Evolutionary conservation across 1,140 invertebrate species (phyloP), one percentile per base, ranked within the genome.

Genomic region (Penaeus japonicus): DNA sequence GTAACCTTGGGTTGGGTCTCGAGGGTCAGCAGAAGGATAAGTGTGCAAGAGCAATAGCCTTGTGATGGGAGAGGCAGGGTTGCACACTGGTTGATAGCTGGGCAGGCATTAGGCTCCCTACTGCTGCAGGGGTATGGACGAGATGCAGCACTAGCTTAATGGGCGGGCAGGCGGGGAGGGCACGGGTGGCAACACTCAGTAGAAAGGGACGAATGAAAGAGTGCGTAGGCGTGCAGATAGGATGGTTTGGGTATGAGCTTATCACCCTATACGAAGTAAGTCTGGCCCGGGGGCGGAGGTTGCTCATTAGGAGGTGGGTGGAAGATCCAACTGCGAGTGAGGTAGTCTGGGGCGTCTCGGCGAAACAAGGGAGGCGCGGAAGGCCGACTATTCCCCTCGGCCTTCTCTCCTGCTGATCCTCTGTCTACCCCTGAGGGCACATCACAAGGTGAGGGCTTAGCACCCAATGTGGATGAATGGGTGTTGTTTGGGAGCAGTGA

Each of bases 291-390:
- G 30, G 73, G 82, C 0, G 87, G 87, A 54, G 87, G 87, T 24
- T 79, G 82, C 47, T 89, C 83, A 32, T 78, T 77, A 18, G 82
- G 73, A 30, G 82, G 82, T 55, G 87, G 82, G 83, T 89, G 87
- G 82, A 89, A 89, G 83, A 89, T 80, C 87, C 87, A 89, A 75
- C 87, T 89, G 75, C 87, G 87, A 27, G 87, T 89, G 87, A 89
- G 87, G 83, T 89, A 89, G 83, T 89, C 87, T 79, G 87, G 82
- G 87, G 87, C 87, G 59, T 89, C 87, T 39, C 78, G 73, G 47
- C 87, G 82, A 70, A 89, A 84, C 20, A 87, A 47, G 24, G 53
- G 80, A 4, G 79, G 79, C 20, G 65, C 79, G 5, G 84, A 78
- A 75, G 84, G 84, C 18, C 53, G 39, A 70, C 59, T 20, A 84